Conservation (phyloP, 2,113 vertebrate genomes). For the Limanda limanda region DNA sequence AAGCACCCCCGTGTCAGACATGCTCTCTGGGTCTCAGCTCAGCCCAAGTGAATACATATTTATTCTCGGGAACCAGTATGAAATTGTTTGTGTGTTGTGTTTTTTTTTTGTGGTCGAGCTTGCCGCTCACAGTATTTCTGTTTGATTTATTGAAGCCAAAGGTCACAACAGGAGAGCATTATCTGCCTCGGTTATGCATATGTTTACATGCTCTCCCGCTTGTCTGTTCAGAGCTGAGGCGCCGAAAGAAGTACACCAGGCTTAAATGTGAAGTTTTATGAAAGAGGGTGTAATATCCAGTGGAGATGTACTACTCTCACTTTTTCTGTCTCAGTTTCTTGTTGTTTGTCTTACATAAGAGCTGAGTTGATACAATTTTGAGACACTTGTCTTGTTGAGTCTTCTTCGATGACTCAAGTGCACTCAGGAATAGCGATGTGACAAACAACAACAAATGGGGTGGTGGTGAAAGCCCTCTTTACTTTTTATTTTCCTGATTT, state of each 20-base stretch:
- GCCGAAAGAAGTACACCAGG: not conserved
- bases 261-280: not conserved
- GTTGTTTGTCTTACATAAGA: conserved; percentile 1
- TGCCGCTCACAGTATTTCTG: conserved; percentile 54
- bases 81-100: conserved; percentile 70
- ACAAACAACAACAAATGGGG: no score
- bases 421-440: not conserved
- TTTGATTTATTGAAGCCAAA: conserved; percentile 75
- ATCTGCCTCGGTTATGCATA: conserved; percentile 55
- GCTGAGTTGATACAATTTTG: not conserved
- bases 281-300: not conserved
- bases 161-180: conserved; percentile 59
- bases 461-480: no score
- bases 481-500: no score
- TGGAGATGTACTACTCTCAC: not conserved
- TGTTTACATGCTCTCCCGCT: conserved; percentile 46
- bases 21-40: conserved; percentile 69
- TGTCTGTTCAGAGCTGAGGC: not conserved
- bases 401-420: not conserved
- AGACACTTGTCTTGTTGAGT: not conserved
- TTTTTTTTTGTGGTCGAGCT: conserved; percentile 56
- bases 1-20: conserved; percentile 73
- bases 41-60: conserved; percentile 77
- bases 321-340: not conserved
- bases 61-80: conserved; percentile 66